A percentile compares a stretch with the other conserved stretches of the same genome.
Evolutionary conservation across 1,140 invertebrate species (phyloP).

Genomic region (Musca domestica): DNA sequence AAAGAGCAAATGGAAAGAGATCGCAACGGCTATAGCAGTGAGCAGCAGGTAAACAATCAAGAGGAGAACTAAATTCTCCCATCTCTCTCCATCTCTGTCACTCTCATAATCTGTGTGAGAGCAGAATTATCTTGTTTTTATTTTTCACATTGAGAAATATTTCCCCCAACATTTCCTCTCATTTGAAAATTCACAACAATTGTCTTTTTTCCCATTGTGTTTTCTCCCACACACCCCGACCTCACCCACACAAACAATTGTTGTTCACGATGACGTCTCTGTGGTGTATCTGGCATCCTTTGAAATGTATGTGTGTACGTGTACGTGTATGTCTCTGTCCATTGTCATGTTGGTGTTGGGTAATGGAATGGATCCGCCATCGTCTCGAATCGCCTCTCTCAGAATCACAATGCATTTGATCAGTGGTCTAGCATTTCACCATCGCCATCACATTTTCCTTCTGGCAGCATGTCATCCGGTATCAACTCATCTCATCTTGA

Average conservation of each 20-base stretch:
- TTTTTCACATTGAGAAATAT: background rate
- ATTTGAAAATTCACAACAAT: no score
- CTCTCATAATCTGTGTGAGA: background rate
- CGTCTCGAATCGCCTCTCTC: constrained; percentile 1
- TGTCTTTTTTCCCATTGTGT: background rate
- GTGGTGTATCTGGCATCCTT: background rate
- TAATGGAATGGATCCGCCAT: background rate
- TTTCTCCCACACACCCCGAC: background rate
- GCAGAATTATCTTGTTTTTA: constrained; percentile 20
- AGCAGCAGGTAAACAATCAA: constrained; percentile 40
- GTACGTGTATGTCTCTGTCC: no score
- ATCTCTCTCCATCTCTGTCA: constrained; percentile 21
- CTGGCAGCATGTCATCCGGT: constrained; percentile 57
- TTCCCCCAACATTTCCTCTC: no score
- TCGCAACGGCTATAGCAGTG: constrained; percentile 44
- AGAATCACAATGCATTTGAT: constrained; percentile 40
- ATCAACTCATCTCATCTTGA: constrained; percentile 52
- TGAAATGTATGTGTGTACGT: constrained; percentile 10
- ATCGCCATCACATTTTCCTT: constrained; percentile 54
- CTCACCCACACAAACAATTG: background rate
- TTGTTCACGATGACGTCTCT: background rate
- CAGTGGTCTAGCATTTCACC: constrained; percentile 54
- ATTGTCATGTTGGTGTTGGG: no score
- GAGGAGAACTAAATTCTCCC: background rate
- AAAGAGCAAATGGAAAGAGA: constrained; percentile 57